Evolutionary conservation across 1,140 invertebrate species (phyloP).

Genomic region (Tetragonula clypearis): DNA sequence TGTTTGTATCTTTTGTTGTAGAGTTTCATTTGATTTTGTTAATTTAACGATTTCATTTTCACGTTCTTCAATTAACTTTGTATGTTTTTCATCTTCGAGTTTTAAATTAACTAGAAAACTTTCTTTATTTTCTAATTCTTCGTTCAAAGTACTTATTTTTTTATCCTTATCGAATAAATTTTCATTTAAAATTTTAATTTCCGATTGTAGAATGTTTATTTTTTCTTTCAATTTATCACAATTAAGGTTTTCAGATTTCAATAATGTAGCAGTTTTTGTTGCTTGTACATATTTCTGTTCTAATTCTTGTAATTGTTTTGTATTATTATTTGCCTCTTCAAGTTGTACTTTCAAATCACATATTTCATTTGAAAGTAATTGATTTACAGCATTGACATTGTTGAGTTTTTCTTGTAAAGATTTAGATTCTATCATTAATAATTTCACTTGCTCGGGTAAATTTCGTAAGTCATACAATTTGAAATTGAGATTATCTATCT

Average conservation of each 20-base stretch:
- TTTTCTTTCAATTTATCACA: conserved; percentile 43
- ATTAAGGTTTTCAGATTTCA: conserved; percentile 56
- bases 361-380: conserved; percentile 38
- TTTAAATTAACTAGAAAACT: conserved; percentile 35
- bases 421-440: conserved; percentile 42
- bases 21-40: conserved; percentile 52
- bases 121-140: conserved; percentile 38
- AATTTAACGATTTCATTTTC: conserved; percentile 61
- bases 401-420: conserved; percentile 30
- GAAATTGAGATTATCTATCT: conserved; percentile 66
- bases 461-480: conserved; percentile 59
- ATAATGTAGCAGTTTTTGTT: conserved; percentile 27
- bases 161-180: conserved; percentile 41
- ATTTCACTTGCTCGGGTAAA: conserved; percentile 29
- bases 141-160: conserved; percentile 47
- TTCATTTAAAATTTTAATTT: conserved; percentile 47
- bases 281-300: conserved; percentile 49
- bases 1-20: conserved; percentile 48
- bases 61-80: conserved; percentile 51
- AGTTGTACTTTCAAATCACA: conserved; percentile 33
- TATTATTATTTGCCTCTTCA: neutral
- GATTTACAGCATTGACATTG: conserved; percentile 25
- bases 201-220: conserved; percentile 21
- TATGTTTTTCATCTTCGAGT: conserved; percentile 48
- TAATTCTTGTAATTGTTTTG: conserved; percentile 40